Evolutionary conservation across 2,113 vertebrate species (phyloP), one percentile per base, ranked within the genome.

Genomic region (Vicugna pacos): DNA sequence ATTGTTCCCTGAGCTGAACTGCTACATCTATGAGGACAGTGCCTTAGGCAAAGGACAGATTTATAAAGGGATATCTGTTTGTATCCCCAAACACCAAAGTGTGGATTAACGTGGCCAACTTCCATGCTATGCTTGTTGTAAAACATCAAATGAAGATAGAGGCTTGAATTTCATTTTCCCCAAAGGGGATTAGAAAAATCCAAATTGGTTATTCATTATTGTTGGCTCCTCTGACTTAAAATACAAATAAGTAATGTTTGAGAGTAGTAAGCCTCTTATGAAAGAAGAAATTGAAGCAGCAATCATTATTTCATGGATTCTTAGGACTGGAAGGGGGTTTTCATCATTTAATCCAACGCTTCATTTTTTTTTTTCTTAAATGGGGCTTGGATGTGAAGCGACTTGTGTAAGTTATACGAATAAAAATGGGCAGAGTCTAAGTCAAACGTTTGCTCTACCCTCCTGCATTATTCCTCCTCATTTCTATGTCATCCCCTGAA

Each of bases 281-380:
- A 95, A 95, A 97, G 65, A 95, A 96, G 28, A 84, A 73, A 90
- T 13, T 65, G 62, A 90, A 92, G 64, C 52, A 60, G 42, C 92
- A 17, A 81, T 92, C 22, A 24, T 73, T 65, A 85, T 28, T 90
- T 6, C n/a, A 64, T 52, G 42, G 65, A 42, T 62, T 65, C 54
- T 32, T 19, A 86, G 62, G 60, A 19, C 35, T 83, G 12, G 24
- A 73, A 82, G 35, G 42, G 30, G 32, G 52, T 35, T 89, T 93
- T 46, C 35, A 64, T 89, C 19, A 48, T 77, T 82, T 77, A 67
- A 85, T 82, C 67, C 32, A 75, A 50, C 19, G 12, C 20, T 79
- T n/a, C 22, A 10, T 1, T 52, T 54, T n/a, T 22, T 32, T 73
- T 32, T n/a, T 13, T 52, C 19, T 11, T 19, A 32, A 56, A 83